Base-by-base conservation (phyloP, 2,113 vertebrate genomes). In the Scatophagus argus region DNA sequence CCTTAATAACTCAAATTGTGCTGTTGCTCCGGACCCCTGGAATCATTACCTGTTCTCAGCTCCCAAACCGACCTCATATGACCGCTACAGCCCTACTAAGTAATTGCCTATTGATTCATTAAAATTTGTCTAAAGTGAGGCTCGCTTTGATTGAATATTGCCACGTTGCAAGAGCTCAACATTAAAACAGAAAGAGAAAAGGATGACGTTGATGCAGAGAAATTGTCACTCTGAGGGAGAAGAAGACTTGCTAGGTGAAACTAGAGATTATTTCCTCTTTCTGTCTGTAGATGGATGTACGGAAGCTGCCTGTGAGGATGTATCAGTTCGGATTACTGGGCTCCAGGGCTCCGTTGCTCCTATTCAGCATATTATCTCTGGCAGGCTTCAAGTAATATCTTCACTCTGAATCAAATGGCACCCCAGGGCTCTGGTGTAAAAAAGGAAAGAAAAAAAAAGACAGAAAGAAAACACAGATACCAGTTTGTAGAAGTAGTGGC, bases 101-200 rank as follows among this genome's bases (percentile, higher is more conserved):
- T 88, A 87, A 92, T 87, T 84, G 43, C 9, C 44, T 89, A 87
- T 84, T 83, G 82, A 91, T 87, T 87, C 12, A 59, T 58, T 63
- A 59, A 82, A 54, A 71, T 79, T 5, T 65, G 25, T 62, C 23
- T 31, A 23, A 34, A 36, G 62, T 74, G 62, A 60, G 34, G 25
- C 34, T 52, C 17, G 23, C 14, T n/a, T 39, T 77, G 41, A 43
- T 23, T 17, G 7, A 67, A 74, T 61, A 32, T 38, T 59, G 14
- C 34, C 43, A 79, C 14, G 23, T 77, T 73, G 23, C n/a, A 39
- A 46, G 31, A 61, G 51, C 46, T 68, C 6, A 32, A 46, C 25
- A 41, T 56, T 27, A 51, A 67, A 78, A 65, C 8, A 49, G 11
- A 39, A 9, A 41, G 9, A 58, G n/a, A 70, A 71, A 32, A 2